Conservation (phyloP, 2,113 vertebrate species). For the Colius striatus region DNA sequence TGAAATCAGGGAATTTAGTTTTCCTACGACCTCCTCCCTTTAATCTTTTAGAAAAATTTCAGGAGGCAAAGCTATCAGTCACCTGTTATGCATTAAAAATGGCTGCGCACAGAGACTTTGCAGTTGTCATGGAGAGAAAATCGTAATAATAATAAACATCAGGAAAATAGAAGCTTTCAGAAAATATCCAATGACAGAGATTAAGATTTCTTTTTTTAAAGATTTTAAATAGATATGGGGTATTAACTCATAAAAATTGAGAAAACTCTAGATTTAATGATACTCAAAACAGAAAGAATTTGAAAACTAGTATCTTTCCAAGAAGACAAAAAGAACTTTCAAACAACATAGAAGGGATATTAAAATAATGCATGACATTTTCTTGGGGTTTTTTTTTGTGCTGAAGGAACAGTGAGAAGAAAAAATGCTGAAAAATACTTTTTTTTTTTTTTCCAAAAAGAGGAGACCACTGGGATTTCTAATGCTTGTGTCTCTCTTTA, state of each 20-base stretch:
- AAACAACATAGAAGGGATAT: not conserved
- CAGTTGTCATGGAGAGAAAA: not conserved
- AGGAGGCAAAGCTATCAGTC: not conserved
- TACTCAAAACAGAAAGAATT: not conserved
- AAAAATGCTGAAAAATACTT: not conserved
- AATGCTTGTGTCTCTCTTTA: not conserved
- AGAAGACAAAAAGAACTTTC: not conserved
- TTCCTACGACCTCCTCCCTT: not conserved
- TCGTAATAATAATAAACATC: not conserved
- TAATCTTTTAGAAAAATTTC: not conserved
- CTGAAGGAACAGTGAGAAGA: not conserved
- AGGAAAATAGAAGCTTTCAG: not conserved
- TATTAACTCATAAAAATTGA: not conserved
- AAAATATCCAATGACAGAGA: not conserved
- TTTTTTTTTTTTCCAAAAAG: not conserved
- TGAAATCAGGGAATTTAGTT: not conserved
- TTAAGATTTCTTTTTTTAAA: too few species aligned
- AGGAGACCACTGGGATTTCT: not conserved
- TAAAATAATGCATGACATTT: not conserved
- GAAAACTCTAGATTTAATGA: not conserved
- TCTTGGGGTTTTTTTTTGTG: too few species aligned
- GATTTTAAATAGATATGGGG: rapidly evolving
- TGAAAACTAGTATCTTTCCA: not conserved
- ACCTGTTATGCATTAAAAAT: not conserved
- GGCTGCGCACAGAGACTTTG: not conserved